Conservation (phyloP, 2,797 vertebrate species). For the Paramormyrops hopkinsi region DNA sequence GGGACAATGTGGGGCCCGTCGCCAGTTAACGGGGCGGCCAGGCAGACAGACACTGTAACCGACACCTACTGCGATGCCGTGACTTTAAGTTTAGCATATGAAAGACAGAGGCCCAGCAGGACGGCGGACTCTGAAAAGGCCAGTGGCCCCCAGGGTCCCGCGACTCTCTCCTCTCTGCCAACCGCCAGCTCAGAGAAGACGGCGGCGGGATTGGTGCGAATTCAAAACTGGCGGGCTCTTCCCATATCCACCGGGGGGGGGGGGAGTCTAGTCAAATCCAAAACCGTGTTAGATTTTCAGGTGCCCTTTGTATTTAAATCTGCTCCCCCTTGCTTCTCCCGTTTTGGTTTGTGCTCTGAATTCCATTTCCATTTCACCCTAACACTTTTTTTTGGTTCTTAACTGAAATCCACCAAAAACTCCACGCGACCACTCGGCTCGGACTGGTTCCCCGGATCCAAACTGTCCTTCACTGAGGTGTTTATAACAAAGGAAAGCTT, state of each 20-base stretch:
- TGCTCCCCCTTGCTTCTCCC: not conserved
- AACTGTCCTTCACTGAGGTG: slow-evolving; percentile 12
- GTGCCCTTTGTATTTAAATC: not conserved
- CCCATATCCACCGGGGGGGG: not conserved
- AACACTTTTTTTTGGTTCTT: not conserved
- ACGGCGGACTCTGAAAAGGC: slow-evolving; percentile 27
- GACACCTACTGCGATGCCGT: slow-evolving; percentile 32
- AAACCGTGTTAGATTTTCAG: not conserved
- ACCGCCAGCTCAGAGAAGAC: not conserved
- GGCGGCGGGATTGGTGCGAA: not conserved
- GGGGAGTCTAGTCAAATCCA: not conserved
- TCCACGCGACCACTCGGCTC: not conserved
- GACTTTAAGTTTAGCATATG: slow-evolving; percentile 42
- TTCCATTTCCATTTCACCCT: not conserved
- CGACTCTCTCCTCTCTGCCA: slow-evolving; percentile 13
- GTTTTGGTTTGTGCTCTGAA: not conserved
- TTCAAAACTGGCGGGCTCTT: not conserved
- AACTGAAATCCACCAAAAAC: slow-evolving; percentile 1
- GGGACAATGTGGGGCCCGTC: slow-evolving; percentile 23
- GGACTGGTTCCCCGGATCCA: slow-evolving; percentile 1
- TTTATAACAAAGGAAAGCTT: not conserved
- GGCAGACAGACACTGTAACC: slow-evolving; percentile 17
- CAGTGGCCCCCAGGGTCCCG: not conserved
- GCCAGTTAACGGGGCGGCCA: slow-evolving; percentile 41
- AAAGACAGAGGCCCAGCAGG: slow-evolving; percentile 40